Conservation (phyloP, 2,888 invertebrate species). For the Nymphalis polychloros region DNA sequence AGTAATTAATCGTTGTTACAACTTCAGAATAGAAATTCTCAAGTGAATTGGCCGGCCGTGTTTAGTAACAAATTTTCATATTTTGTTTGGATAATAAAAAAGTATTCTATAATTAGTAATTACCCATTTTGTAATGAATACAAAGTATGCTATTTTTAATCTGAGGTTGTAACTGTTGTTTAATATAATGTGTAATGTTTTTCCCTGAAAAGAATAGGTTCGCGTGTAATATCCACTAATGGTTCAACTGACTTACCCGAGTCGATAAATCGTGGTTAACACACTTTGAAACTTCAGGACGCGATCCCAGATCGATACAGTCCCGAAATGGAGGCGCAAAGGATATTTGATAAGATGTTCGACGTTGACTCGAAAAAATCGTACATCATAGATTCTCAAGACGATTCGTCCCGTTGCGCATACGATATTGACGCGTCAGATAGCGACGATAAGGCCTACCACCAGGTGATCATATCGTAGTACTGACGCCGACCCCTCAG, state of each 20-base stretch:
- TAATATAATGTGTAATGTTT: background rate
- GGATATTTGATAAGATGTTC: constrained; percentile 83
- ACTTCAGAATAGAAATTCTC: constrained; percentile 5
- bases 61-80: background rate
- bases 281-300: constrained; percentile 78
- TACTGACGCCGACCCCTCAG: constrained; percentile 67
- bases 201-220: constrained; percentile 8
- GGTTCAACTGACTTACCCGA: constrained; percentile 12
- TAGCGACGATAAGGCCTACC: constrained; percentile 77
- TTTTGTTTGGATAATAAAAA: background rate
- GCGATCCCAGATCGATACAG: constrained; percentile 80
- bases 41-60: background rate
- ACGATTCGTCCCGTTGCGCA: constrained; percentile 75
- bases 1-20: constrained; percentile 14
- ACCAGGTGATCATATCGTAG: constrained; percentile 76
- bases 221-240: constrained; percentile 12
- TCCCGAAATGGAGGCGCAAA: constrained; percentile 80
- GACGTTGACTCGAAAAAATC: constrained; percentile 78
- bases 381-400: constrained; percentile 69
- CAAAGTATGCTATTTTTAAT: background rate
- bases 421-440: constrained; percentile 79
- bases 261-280: constrained; percentile 53
- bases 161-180: constrained; percentile 4
- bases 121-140: background rate
- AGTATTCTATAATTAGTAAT: background rate